Evolutionary conservation across 2,888 invertebrate species (phyloP).

Genomic region (Hydraecia micacea): DNA sequence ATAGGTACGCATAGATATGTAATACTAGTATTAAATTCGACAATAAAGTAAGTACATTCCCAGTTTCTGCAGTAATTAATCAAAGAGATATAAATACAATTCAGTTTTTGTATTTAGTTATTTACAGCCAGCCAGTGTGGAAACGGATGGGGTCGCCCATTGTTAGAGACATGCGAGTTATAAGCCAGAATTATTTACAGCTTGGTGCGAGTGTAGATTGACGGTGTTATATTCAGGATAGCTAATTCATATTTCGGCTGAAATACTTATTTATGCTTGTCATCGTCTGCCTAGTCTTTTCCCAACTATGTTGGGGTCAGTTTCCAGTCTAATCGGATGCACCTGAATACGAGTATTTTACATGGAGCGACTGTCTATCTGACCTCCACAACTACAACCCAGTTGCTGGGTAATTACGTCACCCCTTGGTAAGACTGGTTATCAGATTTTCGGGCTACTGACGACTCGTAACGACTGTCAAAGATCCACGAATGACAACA

Average conservation of each 20-base stretch:
- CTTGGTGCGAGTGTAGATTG: conserved; percentile 24
- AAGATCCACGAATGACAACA: too few species aligned
- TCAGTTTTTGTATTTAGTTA: conserved; percentile 36
- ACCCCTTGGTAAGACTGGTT: too few species aligned
- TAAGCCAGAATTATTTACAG: conserved; percentile 52
- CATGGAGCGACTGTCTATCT: too few species aligned
- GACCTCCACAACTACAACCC: too few species aligned
- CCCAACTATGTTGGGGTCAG: too few species aligned
- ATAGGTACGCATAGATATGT: too few species aligned
- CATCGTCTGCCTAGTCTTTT: too few species aligned
- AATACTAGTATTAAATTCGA: background rate
- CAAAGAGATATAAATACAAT: conserved; percentile 29
- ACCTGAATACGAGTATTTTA: too few species aligned
- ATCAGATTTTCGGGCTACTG: too few species aligned
- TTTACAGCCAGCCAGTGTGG: conserved; percentile 28
- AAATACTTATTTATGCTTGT: background rate
- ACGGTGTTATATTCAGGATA: conserved; percentile 34
- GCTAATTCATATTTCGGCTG: background rate
- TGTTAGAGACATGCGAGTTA: conserved; percentile 29
- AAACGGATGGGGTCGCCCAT: conserved; percentile 35
- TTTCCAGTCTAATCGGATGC: too few species aligned
- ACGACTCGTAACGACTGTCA: too few species aligned
- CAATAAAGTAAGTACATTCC: conserved; percentile 8
- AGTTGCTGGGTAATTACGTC: too few species aligned
- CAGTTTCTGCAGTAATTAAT: conserved; percentile 46